Percentiles rank a stretch among this genome's conserved stretches.
Conservation (phyloP, 1,140 invertebrate species). For the Contarinia nasturtii region DNA sequence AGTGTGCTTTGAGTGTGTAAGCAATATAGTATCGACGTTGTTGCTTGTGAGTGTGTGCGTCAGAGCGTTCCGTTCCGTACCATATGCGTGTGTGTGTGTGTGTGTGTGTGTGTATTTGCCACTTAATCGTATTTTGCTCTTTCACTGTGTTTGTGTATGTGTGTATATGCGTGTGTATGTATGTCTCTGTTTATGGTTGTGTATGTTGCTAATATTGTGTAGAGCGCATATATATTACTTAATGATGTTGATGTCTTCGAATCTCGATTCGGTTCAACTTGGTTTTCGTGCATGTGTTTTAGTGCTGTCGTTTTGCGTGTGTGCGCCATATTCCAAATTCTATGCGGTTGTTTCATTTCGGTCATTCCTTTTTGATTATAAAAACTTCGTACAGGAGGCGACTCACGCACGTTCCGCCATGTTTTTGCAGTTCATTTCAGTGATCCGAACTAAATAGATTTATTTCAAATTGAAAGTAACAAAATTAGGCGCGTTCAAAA, state of each 20-base stretch:
- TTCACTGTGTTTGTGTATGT: too few relatives aligned
- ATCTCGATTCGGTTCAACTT: not conserved
- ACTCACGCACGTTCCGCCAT: constrained; percentile 1
- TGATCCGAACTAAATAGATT: not conserved
- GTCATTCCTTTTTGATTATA: not conserved
- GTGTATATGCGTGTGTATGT: too few relatives aligned
- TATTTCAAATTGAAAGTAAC: not conserved
- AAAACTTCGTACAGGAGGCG: not conserved
- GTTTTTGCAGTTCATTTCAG: constrained; percentile 3
- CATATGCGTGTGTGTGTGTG: too few relatives aligned
- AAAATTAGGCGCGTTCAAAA: constrained; percentile 1
- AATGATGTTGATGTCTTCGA: not conserved
- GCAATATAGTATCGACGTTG: too few relatives aligned
- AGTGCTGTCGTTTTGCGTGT: not conserved
- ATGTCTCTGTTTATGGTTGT: too few relatives aligned
- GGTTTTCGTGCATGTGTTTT: not conserved
- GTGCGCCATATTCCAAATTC: not conserved
- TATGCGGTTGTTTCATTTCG: not conserved
- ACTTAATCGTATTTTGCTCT: too few relatives aligned
- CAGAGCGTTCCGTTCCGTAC: too few relatives aligned
- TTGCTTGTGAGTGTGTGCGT: too few relatives aligned
- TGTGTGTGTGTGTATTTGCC: too few relatives aligned
- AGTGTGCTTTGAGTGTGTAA: too few relatives aligned
- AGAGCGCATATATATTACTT: too few relatives aligned
- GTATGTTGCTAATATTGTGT: too few relatives aligned